Evolutionary conservation across 2,113 vertebrate species (phyloP).

Genomic region (Lasiurus cinereus): DNA sequence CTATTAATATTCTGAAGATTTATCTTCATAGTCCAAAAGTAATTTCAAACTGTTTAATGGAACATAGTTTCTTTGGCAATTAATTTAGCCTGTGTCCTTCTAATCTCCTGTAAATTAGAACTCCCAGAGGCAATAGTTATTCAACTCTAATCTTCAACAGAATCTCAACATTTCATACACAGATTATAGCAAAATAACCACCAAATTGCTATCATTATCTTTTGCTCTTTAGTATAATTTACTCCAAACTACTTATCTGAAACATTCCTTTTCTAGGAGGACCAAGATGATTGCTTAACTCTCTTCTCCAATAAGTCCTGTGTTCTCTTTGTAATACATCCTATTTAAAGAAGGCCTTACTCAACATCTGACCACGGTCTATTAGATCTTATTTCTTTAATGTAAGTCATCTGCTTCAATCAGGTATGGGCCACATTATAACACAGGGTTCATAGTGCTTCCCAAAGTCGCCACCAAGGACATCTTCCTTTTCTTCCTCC

Average conservation of each 20-base stretch:
- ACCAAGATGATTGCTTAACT: not conserved
- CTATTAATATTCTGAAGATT: not conserved
- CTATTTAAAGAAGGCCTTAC: not conserved
- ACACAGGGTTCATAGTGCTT: not conserved
- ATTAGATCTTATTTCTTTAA: not conserved
- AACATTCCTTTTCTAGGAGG: not conserved
- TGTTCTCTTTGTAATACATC: not conserved
- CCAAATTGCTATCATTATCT: constrained; percentile 33
- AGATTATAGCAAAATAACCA: not conserved
- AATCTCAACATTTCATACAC: constrained; percentile 5
- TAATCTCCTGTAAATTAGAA: constrained; percentile 57
- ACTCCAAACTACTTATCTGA: not conserved
- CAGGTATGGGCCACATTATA: not conserved
- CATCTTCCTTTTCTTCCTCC: not conserved
- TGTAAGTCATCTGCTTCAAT: not conserved
- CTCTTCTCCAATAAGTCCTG: not conserved
- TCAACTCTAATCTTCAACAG: not conserved
- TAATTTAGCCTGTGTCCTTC: constrained; percentile 24
- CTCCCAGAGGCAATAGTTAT: not conserved
- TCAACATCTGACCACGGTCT: not conserved
- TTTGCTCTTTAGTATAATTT: constrained; percentile 22
- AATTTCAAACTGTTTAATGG: constrained; percentile 42
- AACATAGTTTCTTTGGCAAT: constrained; percentile 3
- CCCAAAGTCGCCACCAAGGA: not conserved
- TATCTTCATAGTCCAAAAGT: not conserved